Evolutionary conservation across 1,140 invertebrate genomes (phyloP).

Genomic region (Helicorthomorpha holstii): DNA sequence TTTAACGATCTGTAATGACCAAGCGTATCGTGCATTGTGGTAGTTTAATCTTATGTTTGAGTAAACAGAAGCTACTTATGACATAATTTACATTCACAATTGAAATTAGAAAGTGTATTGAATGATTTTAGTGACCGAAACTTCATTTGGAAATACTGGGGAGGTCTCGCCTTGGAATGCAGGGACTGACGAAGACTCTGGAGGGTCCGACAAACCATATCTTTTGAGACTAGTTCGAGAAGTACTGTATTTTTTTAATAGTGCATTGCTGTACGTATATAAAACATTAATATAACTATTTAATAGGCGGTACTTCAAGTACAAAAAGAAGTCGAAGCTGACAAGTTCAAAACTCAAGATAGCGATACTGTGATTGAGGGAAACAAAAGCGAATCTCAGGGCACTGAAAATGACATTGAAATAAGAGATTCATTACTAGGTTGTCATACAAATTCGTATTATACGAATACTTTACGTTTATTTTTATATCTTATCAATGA

Average conservation of each 20-base stretch:
- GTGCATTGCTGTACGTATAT: too few relatives aligned
- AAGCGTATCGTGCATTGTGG: background rate
- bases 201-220: background rate
- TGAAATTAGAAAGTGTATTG: background rate
- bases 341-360: background rate
- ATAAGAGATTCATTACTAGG: too few relatives aligned
- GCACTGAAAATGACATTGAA: too few relatives aligned
- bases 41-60: background rate
- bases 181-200: background rate
- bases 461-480: background rate
- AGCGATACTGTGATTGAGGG: background rate
- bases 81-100: background rate
- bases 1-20: slow-evolving; percentile 1
- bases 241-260: too few relatives aligned
- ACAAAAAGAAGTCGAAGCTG: slow-evolving; percentile 1
- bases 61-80: background rate
- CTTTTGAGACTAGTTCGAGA: background rate
- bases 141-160: background rate
- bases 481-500: background rate
- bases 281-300: too few relatives aligned
- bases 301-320: background rate
- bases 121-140: background rate
- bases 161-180: background rate
- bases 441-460: background rate
- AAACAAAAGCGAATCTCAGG: too few relatives aligned